Base-by-base conservation (phyloP, 2,113 vertebrate genomes). In the Diglossa brunneiventris region DNA sequence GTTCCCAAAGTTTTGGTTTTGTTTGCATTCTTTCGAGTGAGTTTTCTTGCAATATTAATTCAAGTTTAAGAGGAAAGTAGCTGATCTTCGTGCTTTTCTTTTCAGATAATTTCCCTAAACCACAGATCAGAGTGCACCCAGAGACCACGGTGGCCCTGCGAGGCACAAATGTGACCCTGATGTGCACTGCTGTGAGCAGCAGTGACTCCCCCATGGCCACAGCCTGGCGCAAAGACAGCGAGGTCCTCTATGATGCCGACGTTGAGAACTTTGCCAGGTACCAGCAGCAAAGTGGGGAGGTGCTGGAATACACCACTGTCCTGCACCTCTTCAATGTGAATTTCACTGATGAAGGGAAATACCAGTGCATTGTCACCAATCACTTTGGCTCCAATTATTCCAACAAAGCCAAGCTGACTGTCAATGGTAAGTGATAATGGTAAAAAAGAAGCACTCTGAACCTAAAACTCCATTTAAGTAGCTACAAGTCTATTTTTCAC, bases 331-430 rank as follows among this genome's bases (percentile, higher is more conserved):
- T 97, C 92, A 98, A 85, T 31, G 98, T 98, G 83, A 98, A 98
- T 76, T 98, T 98, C 96, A 98, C 98, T 8, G 98, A 98, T 56
- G 98, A 98, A 92, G 98, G 98, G 27, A 98, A 94, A 89, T 98
- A 98, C 11, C 98, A 98, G 91, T 98, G 98, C 81, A 98, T 98
- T 4, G 96, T 98, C 89, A 98, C 98, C 85, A 98, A 98, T 91
- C 97, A 98, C 90, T 98, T 98, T 47, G 98, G 98, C 64, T 98
- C 98, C 72, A 98, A 98, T 96, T 98, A 98, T 62, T 98, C 98
- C 86, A 95, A 96, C 84, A 98, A 98, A 97, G 98, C 98, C 95
- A 98, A 97, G 93, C 95, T 98, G 92, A 98, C 98, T n/a, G 97
- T 98, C 49, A 98, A 98, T 94, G 98, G 98, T 98, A 97, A 97